Conservation (phyloP, 2,113 vertebrate genomes). For the Sakesphorus luctuosus region DNA sequence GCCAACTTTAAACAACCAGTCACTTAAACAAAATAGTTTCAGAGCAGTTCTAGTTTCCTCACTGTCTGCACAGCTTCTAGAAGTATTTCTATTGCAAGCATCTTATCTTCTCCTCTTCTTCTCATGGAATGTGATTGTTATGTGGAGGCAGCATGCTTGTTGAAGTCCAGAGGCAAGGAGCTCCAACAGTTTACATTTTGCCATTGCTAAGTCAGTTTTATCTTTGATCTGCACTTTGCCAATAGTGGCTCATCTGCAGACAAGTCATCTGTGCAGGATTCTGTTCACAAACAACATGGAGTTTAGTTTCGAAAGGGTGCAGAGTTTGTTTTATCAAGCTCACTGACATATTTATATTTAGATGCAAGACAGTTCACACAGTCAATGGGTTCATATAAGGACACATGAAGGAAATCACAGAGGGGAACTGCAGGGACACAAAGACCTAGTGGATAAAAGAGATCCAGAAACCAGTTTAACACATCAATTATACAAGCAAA, state of each 20-base stretch:
- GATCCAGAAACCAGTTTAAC: conserved; percentile 7
- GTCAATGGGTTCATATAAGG: conserved; percentile 39
- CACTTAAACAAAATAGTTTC: background rate
- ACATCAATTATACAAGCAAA: background rate
- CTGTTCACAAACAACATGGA: background rate
- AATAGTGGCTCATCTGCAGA: background rate
- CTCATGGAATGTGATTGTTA: background rate
- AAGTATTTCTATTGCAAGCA: background rate
- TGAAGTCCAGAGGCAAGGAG: background rate
- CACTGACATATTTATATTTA: conserved; percentile 37
- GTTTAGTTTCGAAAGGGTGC: conserved; percentile 15
- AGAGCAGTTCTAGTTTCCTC: background rate
- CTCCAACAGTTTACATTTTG: conserved; percentile 1
- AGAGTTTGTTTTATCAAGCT: conserved; percentile 31
- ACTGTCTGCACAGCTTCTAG: background rate
- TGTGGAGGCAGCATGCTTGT: background rate
- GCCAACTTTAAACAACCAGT: background rate
- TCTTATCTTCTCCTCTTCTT: background rate
- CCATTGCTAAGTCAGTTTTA: background rate
- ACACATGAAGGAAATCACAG: conserved; percentile 7
- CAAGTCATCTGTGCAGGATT: background rate
- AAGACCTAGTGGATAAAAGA: background rate
- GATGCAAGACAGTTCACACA: conserved; percentile 15
- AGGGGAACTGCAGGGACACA: background rate
- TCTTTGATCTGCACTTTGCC: conserved; percentile 20